phyloP scores from a whole-genome alignment of 2,797 vertebrate species.

The Cacajao melanocephalus region DNA sequence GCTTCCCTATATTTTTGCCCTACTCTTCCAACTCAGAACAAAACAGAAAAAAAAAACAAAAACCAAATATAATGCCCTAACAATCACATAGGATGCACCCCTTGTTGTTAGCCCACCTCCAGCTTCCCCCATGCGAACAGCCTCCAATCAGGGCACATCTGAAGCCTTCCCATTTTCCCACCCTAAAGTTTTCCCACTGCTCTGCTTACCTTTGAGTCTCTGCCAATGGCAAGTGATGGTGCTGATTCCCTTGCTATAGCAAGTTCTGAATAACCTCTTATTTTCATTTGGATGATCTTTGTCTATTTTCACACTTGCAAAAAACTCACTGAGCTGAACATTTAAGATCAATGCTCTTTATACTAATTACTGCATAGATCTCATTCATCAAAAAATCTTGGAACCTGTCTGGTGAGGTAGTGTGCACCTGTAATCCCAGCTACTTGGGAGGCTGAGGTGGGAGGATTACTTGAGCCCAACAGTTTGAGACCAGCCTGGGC shows the following conservation, averaged over 20 bases:
- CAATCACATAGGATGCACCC: rapidly evolving
- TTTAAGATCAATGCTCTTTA: not conserved
- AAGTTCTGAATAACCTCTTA: not conserved
- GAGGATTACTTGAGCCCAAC: not conserved
- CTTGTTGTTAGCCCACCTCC: not conserved
- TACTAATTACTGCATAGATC: not conserved
- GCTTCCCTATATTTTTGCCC: not conserved
- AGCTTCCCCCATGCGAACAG: too few relatives aligned
- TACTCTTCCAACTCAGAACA: not conserved
- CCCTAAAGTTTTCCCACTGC: not conserved
- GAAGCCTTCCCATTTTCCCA: not conserved
- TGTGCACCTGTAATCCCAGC: not conserved
- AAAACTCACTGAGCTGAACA: not conserved
- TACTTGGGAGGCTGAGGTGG: not conserved
- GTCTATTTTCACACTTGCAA: not conserved
- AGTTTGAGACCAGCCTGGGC: not conserved
- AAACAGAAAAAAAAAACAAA: not conserved
- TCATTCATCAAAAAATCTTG: not conserved
- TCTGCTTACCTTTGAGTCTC: not conserved
- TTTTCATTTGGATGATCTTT: not conserved
- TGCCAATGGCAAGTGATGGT: not conserved
- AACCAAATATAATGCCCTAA: not conserved
- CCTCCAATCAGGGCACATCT: not conserved
- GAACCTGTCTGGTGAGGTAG: not conserved
- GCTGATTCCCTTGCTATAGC: not conserved